phyloP scores from a whole-genome alignment of 2,797 vertebrate species.

The Crenichthys baileyi region DNA sequence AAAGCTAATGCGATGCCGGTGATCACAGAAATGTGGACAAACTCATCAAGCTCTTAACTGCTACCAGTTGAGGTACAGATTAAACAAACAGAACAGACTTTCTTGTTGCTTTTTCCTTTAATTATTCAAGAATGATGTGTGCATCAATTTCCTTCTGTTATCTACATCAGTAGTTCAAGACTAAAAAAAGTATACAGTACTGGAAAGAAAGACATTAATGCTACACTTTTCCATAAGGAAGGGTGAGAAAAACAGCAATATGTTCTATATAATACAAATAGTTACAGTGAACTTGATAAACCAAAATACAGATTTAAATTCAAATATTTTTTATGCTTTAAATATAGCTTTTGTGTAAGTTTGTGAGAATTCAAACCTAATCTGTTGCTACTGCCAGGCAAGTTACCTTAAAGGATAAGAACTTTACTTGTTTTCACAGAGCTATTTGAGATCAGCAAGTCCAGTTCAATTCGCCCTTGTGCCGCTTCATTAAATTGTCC shows the following conservation, averaged over 20 bases:
- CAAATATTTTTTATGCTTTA: neutral
- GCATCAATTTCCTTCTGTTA: neutral
- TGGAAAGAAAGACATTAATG: neutral
- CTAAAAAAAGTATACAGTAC: neutral
- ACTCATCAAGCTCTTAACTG: slow-evolving; percentile 19
- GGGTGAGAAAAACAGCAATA: neutral
- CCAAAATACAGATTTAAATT: too few relatives aligned
- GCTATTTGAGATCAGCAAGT: too few relatives aligned
- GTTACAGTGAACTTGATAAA: neutral
- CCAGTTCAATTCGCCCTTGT: too few relatives aligned
- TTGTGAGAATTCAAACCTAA: neutral
- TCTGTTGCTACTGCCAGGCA: too few relatives aligned
- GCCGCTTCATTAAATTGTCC: too few relatives aligned
- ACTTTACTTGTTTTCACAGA: too few relatives aligned
- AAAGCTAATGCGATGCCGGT: slow-evolving; percentile 31
- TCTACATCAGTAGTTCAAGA: neutral
- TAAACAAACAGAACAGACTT: slow-evolving; percentile 5
- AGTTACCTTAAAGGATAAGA: too few relatives aligned
- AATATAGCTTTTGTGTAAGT: neutral
- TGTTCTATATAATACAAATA: neutral
- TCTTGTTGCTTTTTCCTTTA: neutral
- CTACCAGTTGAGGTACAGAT: slow-evolving; percentile 17
- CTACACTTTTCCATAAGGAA: neutral
- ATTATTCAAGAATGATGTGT: slow-evolving; percentile 1
- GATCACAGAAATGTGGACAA: slow-evolving; percentile 36